A percentile compares a stretch with the other conserved stretches of the same genome.
These are phyloP conservation scores for Mallateleia sp. DNA, from an alignment of 2,888 invertebrate species.

Conservation along the genomic window DNA sequence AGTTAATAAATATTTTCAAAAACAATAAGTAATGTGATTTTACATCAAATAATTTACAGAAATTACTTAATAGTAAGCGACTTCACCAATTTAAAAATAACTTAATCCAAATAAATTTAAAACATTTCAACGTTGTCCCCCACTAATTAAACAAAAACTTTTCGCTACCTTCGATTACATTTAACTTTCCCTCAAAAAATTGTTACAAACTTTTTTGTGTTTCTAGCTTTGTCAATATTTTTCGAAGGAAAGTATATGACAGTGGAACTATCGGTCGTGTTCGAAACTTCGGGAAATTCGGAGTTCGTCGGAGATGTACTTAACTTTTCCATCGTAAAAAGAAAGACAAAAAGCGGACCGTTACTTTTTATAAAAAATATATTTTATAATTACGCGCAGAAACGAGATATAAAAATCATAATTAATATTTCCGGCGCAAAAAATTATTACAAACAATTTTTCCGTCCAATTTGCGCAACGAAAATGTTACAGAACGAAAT, in stretches of 20 bases:
- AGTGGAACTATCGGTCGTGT: conserved; percentile 53
- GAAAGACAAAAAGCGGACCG: not conserved
- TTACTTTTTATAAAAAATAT: conserved; percentile 21
- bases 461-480: too few species aligned
- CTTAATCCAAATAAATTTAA: not conserved
- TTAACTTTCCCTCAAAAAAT: conserved; percentile 51
- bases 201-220: conserved; percentile 42
- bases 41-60: too few species aligned
- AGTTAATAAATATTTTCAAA: too few species aligned
- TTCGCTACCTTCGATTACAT: conserved; percentile 29
- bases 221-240: conserved; percentile 67
- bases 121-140: conserved; percentile 4
- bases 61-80: too few species aligned
- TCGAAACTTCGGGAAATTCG: conserved; percentile 39
- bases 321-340: conserved; percentile 24
- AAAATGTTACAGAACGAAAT: too few species aligned
- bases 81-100: too few species aligned
- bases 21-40: too few species aligned
- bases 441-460: too few species aligned
- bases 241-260: conserved; percentile 59
- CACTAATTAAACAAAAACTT: conserved; percentile 35
- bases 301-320: conserved; percentile 22
- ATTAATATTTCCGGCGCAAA: too few species aligned
- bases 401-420: too few species aligned
- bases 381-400: too few species aligned